Percentiles rank a stretch among this genome's conserved stretches.
Evolutionary conservation across 1,140 invertebrate genomes (phyloP).

Genomic region (Phymorhynchus buccinoides): DNA sequence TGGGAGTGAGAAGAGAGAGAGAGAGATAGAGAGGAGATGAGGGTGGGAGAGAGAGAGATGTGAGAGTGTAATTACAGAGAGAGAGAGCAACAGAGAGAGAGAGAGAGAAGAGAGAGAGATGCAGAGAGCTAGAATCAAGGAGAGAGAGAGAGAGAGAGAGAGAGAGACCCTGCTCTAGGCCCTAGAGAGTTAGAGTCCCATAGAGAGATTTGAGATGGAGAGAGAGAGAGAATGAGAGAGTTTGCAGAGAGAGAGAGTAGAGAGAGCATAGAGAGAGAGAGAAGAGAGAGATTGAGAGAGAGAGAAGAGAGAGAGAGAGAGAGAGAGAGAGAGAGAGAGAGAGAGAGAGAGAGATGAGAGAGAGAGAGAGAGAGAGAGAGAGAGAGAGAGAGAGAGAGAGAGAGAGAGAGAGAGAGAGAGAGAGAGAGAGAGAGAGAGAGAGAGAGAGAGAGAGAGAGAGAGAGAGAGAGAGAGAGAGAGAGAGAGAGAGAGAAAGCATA

Average conservation of each 20-base stretch:
- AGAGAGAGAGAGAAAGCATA: slow-evolving; percentile 22
- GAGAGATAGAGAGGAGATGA: not conserved
- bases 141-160: slow-evolving; percentile 32
- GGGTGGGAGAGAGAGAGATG: not conserved
- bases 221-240: slow-evolving; percentile 7
- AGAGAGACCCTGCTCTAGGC: not conserved
- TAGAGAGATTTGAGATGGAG: no score
- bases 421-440: slow-evolving; percentile 29
- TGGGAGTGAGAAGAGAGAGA: slow-evolving; percentile 10
- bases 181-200: no score
- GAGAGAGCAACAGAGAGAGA: not conserved
- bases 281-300: not conserved
- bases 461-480: slow-evolving; percentile 26
- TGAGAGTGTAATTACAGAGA: not conserved
- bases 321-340: not conserved
- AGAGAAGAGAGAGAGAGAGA: slow-evolving; percentile 20
- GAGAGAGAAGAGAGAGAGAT: not conserved
- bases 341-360: not conserved
- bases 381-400: not conserved
- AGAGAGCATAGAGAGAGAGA: not conserved
- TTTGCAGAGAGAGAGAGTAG: no score
- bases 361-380: not conserved
- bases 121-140: slow-evolving; percentile 7
- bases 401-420: slow-evolving; percentile 30
- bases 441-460: no score